A percentile compares a stretch with the other conserved stretches of the same genome.
Conservation (phyloP, 2,113 vertebrate species). For the Bubo bubo region DNA sequence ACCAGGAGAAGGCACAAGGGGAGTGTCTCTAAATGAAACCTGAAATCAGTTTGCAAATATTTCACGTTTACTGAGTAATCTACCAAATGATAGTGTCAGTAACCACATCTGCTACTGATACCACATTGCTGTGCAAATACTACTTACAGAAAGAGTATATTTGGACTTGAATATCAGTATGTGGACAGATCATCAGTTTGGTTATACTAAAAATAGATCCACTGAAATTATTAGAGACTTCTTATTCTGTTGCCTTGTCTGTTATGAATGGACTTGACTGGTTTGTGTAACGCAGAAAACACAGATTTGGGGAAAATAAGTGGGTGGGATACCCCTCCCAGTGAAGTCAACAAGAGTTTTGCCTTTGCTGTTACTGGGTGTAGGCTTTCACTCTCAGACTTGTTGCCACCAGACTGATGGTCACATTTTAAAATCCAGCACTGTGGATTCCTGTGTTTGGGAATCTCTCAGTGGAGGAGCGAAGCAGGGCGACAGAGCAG, state of each 20-base stretch:
- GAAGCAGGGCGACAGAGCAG: neutral
- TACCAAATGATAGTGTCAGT: neutral
- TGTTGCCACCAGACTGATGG: neutral
- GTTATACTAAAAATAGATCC: neutral
- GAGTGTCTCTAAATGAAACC: neutral
- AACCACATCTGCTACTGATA: neutral
- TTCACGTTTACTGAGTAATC: neutral
- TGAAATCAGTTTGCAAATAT: neutral
- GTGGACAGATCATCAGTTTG: neutral
- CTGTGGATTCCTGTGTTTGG: neutral
- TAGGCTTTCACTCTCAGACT: neutral
- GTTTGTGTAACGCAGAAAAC: neutral
- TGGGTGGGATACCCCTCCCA: neutral
- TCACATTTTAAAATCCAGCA: neutral
- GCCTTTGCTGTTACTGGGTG: neutral
- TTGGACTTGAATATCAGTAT: neutral
- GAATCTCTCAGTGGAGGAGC: neutral
- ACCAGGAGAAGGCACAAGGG: neutral
- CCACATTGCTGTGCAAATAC: neutral
- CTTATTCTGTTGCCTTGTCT: neutral
- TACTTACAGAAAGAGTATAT: neutral
- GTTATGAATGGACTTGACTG: neutral
- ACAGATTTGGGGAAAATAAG: neutral
- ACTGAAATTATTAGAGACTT: neutral
- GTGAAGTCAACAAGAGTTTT: neutral